A percentile compares a stretch with the other conserved stretches of the same genome.
Conservation (phyloP, 1,140 invertebrate species). For the Neoseiulus cucumeris region DNA sequence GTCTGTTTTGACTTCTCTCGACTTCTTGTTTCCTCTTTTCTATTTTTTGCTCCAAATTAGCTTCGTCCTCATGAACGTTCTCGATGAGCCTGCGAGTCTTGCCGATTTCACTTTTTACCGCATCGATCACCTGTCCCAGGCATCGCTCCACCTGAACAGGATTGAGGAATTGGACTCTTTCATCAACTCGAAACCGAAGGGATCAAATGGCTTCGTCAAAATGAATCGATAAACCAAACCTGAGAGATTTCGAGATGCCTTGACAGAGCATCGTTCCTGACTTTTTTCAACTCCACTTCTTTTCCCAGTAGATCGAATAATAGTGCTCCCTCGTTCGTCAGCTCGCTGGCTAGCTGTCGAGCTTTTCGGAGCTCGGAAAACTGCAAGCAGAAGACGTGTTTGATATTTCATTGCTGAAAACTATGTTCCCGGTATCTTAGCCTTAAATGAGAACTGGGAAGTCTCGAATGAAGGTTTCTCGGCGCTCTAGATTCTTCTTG, state of each 20-base stretch:
- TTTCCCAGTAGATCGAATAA: constrained; percentile 74
- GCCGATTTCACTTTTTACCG: constrained; percentile 38
- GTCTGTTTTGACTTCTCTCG: constrained; percentile 72
- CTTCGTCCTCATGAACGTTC: constrained; percentile 61
- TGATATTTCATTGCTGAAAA: no score
- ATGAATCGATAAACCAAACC: neutral
- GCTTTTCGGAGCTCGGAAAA: constrained; percentile 62
- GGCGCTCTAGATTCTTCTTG: no score
- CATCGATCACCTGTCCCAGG: neutral
- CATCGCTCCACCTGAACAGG: neutral
- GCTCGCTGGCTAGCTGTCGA: constrained; percentile 62
- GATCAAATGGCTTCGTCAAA: neutral
- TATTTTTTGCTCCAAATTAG: constrained; percentile 69
- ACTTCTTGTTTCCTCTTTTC: constrained; percentile 71
- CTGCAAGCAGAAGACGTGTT: constrained; percentile 23
- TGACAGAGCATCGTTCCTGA: constrained; percentile 12
- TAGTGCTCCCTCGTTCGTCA: constrained; percentile 67
- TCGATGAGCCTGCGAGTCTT: constrained; percentile 52
- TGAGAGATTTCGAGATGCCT: neutral
- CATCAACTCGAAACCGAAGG: no score
- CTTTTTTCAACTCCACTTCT: constrained; percentile 50
- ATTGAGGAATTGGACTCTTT: neutral
- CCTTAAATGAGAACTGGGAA: no score
- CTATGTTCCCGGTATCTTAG: no score
- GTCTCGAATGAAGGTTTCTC: no score